These are phyloP conservation scores for Porphyrio hochstetteri DNA, from an alignment of 2,113 vertebrate species.

Conservation along the genomic window DNA sequence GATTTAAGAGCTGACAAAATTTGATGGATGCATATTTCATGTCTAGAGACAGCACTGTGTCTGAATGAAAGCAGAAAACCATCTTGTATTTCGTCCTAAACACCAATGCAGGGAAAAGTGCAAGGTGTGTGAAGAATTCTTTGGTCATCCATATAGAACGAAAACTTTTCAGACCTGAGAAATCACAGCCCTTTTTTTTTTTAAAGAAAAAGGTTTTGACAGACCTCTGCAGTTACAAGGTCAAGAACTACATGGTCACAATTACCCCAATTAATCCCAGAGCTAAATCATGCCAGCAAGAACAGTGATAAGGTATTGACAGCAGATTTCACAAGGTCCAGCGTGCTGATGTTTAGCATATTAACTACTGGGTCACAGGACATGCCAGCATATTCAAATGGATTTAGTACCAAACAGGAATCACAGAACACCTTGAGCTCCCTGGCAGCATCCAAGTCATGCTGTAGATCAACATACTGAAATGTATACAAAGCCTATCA, in stretches of 20 bases:
- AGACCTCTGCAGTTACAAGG: background rate
- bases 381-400: background rate
- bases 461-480: background rate
- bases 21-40: background rate
- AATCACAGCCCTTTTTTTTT: background rate
- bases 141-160: background rate
- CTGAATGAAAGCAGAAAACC: background rate
- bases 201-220: background rate
- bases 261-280: background rate
- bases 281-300: background rate
- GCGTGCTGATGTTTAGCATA: background rate
- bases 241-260: background rate
- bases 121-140: background rate
- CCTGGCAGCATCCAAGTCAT: background rate
- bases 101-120: background rate
- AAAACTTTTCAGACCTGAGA: background rate
- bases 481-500: background rate
- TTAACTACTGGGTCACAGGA: background rate
- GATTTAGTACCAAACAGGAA: background rate
- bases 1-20: background rate
- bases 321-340: background rate
- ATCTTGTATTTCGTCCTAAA: background rate
- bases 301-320: background rate
- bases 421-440: background rate
- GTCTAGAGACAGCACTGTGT: background rate